phyloP scores from a whole-genome alignment of 53 echinoderm and acorn worm species.

The Paracentrotus lividus region DNA sequence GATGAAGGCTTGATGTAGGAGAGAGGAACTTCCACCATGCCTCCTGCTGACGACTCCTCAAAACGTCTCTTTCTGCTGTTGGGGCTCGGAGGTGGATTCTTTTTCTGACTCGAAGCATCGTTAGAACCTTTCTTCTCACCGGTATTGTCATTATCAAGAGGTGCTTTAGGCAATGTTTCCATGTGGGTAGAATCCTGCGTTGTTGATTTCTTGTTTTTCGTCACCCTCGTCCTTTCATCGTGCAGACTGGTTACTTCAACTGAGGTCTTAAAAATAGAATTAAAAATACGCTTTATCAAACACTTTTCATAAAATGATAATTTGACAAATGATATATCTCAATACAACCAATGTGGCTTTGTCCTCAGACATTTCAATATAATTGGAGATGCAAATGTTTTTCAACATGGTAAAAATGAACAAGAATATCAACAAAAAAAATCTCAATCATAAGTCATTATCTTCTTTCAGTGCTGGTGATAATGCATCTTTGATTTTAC shows the following conservation, averaged over 20 bases:
- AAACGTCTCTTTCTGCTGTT: constrained; percentile 58
- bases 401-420: too few species aligned
- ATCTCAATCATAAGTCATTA: too few species aligned
- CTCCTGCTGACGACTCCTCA: not conserved
- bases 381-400: too few species aligned
- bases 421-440: too few species aligned
- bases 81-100: constrained; percentile 42
- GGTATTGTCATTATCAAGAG: not conserved
- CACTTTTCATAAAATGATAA: too few species aligned
- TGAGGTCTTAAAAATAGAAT: constrained; percentile 14
- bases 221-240: not conserved
- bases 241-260: not conserved
- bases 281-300: too few species aligned
- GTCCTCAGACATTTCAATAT: not conserved
- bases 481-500: too few species aligned
- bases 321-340: not conserved
- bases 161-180: not conserved
- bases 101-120: not conserved
- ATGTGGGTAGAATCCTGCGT: not conserved
- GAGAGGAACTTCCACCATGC: constrained; percentile 32
- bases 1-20: constrained; percentile 57
- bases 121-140: not conserved
- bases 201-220: not conserved
- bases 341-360: too few species aligned
- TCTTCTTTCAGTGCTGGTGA: too few species aligned